These are phyloP conservation scores for Pardosa pseudoannulata DNA, from an alignment of 2,888 invertebrate species.

Conservation along the genomic window DNA sequence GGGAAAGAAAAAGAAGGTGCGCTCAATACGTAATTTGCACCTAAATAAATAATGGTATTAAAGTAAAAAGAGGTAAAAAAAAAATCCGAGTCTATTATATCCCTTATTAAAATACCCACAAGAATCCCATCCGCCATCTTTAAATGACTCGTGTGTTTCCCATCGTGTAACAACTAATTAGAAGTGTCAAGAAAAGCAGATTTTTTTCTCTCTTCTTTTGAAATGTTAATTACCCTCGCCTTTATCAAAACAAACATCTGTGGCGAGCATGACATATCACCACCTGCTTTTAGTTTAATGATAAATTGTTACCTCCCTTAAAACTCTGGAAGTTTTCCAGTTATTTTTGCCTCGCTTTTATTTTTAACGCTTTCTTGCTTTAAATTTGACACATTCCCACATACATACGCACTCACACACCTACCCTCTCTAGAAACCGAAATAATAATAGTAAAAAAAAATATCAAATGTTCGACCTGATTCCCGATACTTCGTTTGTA, in stretches of 20 bases:
- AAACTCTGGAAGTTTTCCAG: background rate
- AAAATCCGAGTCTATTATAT: background rate
- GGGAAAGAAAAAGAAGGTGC: too few relatives aligned
- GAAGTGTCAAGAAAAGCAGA: background rate
- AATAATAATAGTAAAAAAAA: too few relatives aligned
- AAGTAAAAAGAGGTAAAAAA: too few relatives aligned
- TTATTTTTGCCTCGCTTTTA: background rate
- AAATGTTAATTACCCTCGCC: background rate
- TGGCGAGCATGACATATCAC: background rate
- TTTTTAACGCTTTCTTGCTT: background rate
- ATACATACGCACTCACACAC: too few relatives aligned
- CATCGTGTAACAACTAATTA: conserved; percentile 1
- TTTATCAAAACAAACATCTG: background rate
- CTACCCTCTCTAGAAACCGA: too few relatives aligned
- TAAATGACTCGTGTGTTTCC: background rate
- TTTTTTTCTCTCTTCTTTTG: background rate
- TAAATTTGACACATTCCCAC: too few relatives aligned
- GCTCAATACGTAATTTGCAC: too few relatives aligned
- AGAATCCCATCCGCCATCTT: background rate
- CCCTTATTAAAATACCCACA: background rate
- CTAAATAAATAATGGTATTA: too few relatives aligned
- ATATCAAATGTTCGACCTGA: too few relatives aligned
- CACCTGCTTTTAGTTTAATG: background rate
- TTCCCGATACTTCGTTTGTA: too few relatives aligned
- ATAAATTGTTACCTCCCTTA: background rate